Base-by-base conservation (phyloP, 2,797 vertebrate genomes). In the Nannoperca obscura region DNA sequence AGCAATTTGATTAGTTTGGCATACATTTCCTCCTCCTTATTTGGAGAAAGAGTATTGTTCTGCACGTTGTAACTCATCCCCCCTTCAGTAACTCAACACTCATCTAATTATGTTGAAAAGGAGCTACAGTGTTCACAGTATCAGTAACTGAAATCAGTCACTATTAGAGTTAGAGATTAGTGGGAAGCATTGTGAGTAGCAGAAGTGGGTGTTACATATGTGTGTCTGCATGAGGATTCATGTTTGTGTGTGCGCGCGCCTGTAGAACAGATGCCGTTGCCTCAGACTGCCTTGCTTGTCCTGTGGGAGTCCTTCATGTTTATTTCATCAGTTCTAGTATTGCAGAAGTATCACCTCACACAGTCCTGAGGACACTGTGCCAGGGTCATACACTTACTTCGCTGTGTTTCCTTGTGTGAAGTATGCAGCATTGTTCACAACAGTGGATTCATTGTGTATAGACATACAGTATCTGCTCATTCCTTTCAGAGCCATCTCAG, bases 271-370 rank as follows among this genome's bases (percentile, higher is more conserved):
- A 95, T 96, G 95, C 88, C 86, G 89, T 89, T 89, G 84, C 90
- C 91, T 91, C 85, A 90, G 93, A 93, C 92, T 93, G 89, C 89
- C 81, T 93, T 90, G 89, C 69, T 58, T 77, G 71, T 92, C 95
- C 91, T 91, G 78, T 83, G 93, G 92, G 93, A 92, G 88, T 90
- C 71, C 91, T 92, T 94, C 89, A 93, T 96, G 94, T 92, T 92
- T 95, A 94, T 94, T 96, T 94, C 89, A 94, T 94, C 87, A 93
- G 81, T 87, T 94, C 92, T 92, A 92, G 92, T 91, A 91, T 86
- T 90, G 84, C 86, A 89, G 68, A 82, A 71, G 84, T 80, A 83
- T 92, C 83, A 78, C 69, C 76, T 79, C 79, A 69, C 68, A 65
- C 9, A 22, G 42, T 65, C 78, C 53, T 68, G 22, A 61, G 63